Percentiles rank a stretch among this genome's conserved stretches.
Evolutionary conservation across 2,113 vertebrate genomes (phyloP).

Genomic region (Hypomesus transpacificus): DNA sequence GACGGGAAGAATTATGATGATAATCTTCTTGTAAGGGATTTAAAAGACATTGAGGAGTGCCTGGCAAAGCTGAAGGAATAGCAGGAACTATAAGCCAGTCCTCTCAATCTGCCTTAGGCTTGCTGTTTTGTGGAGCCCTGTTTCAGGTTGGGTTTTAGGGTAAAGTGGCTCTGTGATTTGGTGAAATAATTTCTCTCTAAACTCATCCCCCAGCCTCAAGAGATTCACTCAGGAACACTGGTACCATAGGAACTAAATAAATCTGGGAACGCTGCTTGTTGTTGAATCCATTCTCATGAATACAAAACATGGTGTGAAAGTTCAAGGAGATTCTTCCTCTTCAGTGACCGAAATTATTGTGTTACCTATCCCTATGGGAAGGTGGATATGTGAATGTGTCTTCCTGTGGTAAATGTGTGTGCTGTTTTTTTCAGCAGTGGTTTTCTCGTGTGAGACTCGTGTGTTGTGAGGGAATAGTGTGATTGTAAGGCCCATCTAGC

Average conservation of each 20-base stretch:
- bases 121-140: constrained; percentile 1
- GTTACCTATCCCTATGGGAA: constrained; percentile 4
- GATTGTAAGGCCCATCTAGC: constrained; percentile 54
- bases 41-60: constrained; percentile 45
- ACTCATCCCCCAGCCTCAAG: constrained; percentile 34
- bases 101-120: constrained; percentile 31
- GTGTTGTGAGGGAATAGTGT: constrained; percentile 43
- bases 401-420: constrained; percentile 50
- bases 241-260: constrained; percentile 56
- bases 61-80: constrained; percentile 48
- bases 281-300: constrained; percentile 45
- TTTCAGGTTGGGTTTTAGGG: constrained; percentile 7
- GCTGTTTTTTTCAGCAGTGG: constrained; percentile 30
- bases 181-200: constrained; percentile 44
- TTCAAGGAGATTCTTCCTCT: constrained; percentile 40
- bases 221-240: constrained; percentile 56
- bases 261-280: constrained; percentile 53
- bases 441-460: constrained; percentile 50
- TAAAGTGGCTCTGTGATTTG: constrained; percentile 40
- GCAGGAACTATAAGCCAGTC: constrained; percentile 30
- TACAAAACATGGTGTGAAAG: constrained; percentile 40
- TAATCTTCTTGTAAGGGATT: constrained; percentile 30
- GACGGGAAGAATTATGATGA: constrained; percentile 41
- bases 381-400: constrained; percentile 32
- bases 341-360: constrained; percentile 44